Evolutionary conservation across 2,113 vertebrate species (phyloP).

Genomic region (Lanius ludovicianus): DNA sequence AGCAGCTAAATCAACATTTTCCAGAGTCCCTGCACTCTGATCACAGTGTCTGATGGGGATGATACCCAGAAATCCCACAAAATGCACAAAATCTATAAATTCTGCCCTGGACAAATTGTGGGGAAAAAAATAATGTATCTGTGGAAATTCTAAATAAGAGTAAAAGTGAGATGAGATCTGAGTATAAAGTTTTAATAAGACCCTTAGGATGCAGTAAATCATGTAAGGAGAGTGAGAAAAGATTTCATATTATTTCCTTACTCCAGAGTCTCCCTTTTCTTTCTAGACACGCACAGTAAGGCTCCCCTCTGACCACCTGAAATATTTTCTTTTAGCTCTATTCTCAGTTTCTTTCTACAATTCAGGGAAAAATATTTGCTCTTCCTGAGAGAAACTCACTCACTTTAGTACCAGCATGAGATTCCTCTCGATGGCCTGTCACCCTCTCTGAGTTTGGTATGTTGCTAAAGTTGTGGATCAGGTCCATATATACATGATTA

Average conservation of each 20-base stretch:
- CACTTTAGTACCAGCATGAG: neutral
- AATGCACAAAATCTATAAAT: neutral
- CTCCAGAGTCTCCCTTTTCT: neutral
- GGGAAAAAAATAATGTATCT: neutral
- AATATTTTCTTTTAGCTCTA: neutral
- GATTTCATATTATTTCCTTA: neutral
- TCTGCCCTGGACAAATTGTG: neutral
- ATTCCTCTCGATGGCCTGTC: neutral
- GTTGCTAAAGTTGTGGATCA: neutral
- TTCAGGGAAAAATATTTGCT: neutral
- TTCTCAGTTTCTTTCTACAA: neutral
- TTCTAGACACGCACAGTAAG: neutral
- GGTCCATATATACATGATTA: rapidly evolving
- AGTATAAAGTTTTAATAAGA: neutral
- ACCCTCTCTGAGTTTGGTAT: neutral
- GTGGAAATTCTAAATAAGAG: neutral
- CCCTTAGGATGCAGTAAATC: neutral
- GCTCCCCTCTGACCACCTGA: neutral
- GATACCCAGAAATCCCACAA: neutral
- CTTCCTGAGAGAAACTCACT: neutral
- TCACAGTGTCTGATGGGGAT: neutral
- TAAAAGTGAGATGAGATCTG: neutral
- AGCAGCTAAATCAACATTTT: neutral
- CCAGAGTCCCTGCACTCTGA: neutral
- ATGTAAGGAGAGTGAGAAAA: neutral